Percentiles rank a stretch among this genome's conserved stretches.
Evolutionary conservation across 1,140 invertebrate species (phyloP).

Genomic region (Macrosteles quadrilineatus): DNA sequence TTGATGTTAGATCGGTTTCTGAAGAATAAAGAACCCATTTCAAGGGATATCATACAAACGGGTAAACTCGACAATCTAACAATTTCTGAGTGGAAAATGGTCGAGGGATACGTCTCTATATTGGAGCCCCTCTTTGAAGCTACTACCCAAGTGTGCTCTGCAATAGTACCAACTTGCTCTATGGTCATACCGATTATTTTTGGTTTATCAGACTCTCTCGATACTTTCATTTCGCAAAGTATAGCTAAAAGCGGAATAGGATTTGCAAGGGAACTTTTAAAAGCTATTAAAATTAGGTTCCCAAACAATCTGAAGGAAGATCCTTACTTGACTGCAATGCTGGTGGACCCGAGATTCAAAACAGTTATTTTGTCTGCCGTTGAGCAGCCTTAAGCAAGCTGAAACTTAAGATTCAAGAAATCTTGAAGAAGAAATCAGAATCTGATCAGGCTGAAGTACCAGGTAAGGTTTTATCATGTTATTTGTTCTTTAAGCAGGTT

Average conservation of each 20-base stretch:
- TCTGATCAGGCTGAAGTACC: no score
- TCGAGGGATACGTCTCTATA: neutral
- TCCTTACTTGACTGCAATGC: neutral
- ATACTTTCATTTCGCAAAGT: no score
- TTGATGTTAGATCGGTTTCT: neutral
- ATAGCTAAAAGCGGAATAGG: no score
- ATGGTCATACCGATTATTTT: neutral
- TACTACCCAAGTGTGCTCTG: neutral
- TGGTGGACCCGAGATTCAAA: neutral
- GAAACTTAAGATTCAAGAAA: no score
- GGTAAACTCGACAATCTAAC: neutral
- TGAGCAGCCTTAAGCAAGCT: no score
- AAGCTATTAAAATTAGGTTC: neutral
- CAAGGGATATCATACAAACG: neutral
- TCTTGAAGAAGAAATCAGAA: no score
- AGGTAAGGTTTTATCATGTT: no score
- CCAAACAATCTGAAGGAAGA: neutral
- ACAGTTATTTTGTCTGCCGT: neutral
- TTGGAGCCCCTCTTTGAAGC: neutral
- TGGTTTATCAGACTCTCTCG: neutral
- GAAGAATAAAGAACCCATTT: neutral
- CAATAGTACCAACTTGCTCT: neutral
- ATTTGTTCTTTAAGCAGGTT: no score
- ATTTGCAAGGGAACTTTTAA: neutral
- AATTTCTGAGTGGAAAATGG: neutral